Percentiles rank a stretch among this genome's conserved stretches.
Evolutionary conservation across 2,888 invertebrate genomes (phyloP).

Genomic region (Cyclophora punctaria): DNA sequence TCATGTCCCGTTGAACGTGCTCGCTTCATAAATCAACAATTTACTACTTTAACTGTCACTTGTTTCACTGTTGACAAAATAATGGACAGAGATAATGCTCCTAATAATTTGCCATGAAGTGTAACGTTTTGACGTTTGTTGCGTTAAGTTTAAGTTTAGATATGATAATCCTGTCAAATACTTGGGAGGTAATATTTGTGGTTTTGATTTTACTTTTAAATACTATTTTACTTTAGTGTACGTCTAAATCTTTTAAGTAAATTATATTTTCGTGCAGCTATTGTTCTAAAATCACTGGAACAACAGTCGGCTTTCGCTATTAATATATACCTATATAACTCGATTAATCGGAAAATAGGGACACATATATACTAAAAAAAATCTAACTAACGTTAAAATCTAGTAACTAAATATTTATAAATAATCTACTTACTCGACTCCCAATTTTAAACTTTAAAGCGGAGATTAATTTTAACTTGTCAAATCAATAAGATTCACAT

Average conservation of each 20-base stretch:
- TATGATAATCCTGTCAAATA: no score
- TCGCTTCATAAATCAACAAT: conserved; percentile 46
- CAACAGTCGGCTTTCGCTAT: no score
- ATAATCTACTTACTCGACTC: background rate
- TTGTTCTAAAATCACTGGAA: no score
- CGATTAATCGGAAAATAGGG: no score
- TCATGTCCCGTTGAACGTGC: conserved; percentile 28
- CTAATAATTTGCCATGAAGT: conserved; percentile 38
- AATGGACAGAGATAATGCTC: conserved; percentile 49
- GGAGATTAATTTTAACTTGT: background rate
- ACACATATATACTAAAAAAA: no score
- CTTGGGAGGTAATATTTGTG: conserved; percentile 12
- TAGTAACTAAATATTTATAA: no score
- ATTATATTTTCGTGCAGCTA: no score
- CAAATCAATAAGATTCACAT: no score
- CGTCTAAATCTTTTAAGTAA: background rate
- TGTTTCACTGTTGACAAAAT: conserved; percentile 49
- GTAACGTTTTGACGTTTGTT: conserved; percentile 13
- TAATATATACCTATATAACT: no score
- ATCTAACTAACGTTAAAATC: no score
- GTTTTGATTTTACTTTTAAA: conserved; percentile 23
- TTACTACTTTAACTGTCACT: conserved; percentile 50
- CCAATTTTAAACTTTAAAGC: background rate
- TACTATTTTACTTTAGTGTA: conserved; percentile 22
- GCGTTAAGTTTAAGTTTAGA: no score